Percentiles rank a stretch among this genome's conserved stretches.
phyloP scores from a whole-genome alignment of 2,113 vertebrate genomes.

The Crotalus tigris region DNA sequence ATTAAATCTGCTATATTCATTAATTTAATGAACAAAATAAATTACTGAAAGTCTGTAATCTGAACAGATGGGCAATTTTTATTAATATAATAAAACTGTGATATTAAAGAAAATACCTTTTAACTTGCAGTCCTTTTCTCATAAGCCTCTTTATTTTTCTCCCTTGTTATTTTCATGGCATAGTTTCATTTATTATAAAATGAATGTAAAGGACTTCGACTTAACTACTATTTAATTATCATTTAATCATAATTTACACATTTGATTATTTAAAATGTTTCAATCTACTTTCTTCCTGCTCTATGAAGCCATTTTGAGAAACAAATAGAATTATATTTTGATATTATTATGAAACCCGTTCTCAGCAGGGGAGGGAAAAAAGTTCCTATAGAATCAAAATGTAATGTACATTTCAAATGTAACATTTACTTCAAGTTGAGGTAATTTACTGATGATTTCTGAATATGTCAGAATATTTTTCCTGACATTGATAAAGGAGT shows the following conservation, averaged over 20 bases:
- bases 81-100: background rate
- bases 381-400: background rate
- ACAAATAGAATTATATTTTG: background rate
- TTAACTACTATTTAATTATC: slow-evolving; percentile 48
- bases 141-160: slow-evolving; percentile 26
- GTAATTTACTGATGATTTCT: background rate
- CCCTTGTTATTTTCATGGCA: slow-evolving; percentile 24
- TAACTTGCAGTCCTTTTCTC: slow-evolving; percentile 2
- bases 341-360: background rate
- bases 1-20: slow-evolving; percentile 57
- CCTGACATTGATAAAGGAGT: background rate
- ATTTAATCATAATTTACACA: slow-evolving; percentile 27
- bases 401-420: background rate
- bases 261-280: background rate
- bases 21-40: slow-evolving; percentile 47
- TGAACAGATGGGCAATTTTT: background rate
- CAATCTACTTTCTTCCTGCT: background rate
- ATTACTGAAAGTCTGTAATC: slow-evolving; percentile 17
- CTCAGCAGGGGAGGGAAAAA: background rate
- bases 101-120: background rate
- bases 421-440: background rate
- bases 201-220: slow-evolving; percentile 6
- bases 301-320: background rate
- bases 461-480: background rate
- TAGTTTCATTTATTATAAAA: slow-evolving; percentile 28